Evolutionary conservation across 2,888 invertebrate genomes (phyloP).

Genomic region (Amaurobius ferox): DNA sequence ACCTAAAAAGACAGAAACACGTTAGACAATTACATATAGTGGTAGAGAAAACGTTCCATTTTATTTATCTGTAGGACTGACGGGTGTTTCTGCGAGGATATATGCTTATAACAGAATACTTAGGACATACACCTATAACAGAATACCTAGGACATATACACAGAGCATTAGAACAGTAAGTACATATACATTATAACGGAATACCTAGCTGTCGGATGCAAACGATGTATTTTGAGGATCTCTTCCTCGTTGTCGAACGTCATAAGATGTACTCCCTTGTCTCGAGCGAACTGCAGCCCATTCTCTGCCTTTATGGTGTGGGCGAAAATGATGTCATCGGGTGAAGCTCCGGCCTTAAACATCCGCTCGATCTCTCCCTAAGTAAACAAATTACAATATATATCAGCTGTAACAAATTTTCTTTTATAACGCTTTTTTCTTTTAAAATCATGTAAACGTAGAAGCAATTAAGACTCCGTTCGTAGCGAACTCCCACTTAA

Average conservation of each 20-base stretch:
- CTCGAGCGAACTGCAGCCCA: conserved; percentile 89
- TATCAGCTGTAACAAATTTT: not conserved
- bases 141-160: no score
- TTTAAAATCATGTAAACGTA: no score
- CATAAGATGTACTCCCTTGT: conserved; percentile 86
- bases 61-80: no score
- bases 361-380: conserved; percentile 90
- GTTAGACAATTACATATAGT: no score
- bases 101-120: no score
- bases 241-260: conserved; percentile 97
- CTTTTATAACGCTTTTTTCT: no score
- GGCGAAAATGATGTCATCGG: conserved; percentile 93
- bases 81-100: no score
- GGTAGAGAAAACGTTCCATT: no score
- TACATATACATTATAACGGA: not conserved
- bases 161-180: no score
- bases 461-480: no score
- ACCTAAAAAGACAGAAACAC: no score
- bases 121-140: no score
- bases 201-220: conserved; percentile 84
- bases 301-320: conserved; percentile 96
- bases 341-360: conserved; percentile 84
- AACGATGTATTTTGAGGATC: conserved; percentile 89
- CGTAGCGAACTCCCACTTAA: not conserved
- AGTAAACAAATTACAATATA: not conserved